Evolutionary conservation across 2,888 invertebrate genomes (phyloP), one percentile per base, ranked within the genome.

Genomic region (Muschampia plurimacula): DNA sequence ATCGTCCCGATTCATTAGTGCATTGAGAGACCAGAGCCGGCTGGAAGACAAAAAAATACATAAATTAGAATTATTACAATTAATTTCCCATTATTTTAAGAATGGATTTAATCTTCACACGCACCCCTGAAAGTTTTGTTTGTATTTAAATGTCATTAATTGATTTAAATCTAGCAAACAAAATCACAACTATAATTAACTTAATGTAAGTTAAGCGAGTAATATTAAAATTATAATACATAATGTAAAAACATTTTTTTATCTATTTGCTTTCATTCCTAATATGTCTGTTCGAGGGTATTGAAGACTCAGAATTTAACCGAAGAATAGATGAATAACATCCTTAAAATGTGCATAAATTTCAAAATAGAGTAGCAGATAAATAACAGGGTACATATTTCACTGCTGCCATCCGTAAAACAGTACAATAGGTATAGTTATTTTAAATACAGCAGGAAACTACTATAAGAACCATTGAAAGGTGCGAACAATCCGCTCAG

Each of bases 1-100:
- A 88, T 84, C 83, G 91, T 86, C 90, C 91, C 91, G 92, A 92
- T 92, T 92, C 93, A 92, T 93, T 93, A 93, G 90, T 90, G 88
- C 88, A 89, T 82, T 85, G 83, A 79, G 78, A 77, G 76, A 78
- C 79, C 93, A 93, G 93, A 89, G 93, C 78, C 88, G 93, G 85
- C n/a, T 0, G 4, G 22, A 55, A 22, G 3, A 32, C 32, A 32
- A 32, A 32, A 32, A 32, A 32, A 32, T 32, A 32, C 32, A 32
- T 32, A 32, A 32, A 2, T 32, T 32, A 32, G 32, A 32, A 32
- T 32, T 32, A 22, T 4, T 4, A 4, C 1, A 4, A 4, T 4
- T 32, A 32, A 32, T 4, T 32, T 32, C 32, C 32, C 32, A 32
- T 32, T 32, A 32, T 32, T 0, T 32, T 32, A 32, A 4, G 32